A percentile compares a stretch with the other conserved stretches of the same genome.
Evolutionary conservation across 2,888 invertebrate species (phyloP).

Genomic region (Rotaria macrura): DNA sequence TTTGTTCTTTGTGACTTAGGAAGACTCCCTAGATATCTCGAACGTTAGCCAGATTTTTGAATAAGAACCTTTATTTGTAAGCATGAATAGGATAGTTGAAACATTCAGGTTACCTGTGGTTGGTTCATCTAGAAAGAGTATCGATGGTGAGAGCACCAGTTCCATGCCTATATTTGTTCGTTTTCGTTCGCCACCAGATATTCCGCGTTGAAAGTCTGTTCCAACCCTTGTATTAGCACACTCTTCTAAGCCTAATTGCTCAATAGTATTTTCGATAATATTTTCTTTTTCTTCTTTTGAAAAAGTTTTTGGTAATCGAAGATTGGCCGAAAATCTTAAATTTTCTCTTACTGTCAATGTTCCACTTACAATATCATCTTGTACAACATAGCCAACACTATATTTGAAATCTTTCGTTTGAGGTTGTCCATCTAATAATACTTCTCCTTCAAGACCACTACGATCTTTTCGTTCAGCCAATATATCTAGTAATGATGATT

Average conservation of each 20-base stretch:
- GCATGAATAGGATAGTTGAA: too few relatives aligned
- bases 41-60: too few relatives aligned
- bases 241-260: slow-evolving; percentile 44
- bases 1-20: not conserved
- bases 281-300: slow-evolving; percentile 37
- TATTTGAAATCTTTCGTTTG: slow-evolving; percentile 48
- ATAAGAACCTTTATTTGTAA: too few relatives aligned
- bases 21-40: too few relatives aligned
- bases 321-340: slow-evolving; percentile 44
- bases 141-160: slow-evolving; percentile 46
- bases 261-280: slow-evolving; percentile 42
- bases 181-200: slow-evolving; percentile 50
- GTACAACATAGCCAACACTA: slow-evolving; percentile 47
- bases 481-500: slow-evolving; percentile 44
- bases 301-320: slow-evolving; percentile 41
- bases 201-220: slow-evolving; percentile 47
- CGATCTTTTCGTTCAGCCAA: slow-evolving; percentile 39
- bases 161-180: slow-evolving; percentile 50
- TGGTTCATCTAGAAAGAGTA: slow-evolving; percentile 50
- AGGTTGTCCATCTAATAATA: slow-evolving; percentile 45
- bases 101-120: slow-evolving; percentile 42
- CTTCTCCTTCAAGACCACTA: slow-evolving; percentile 39
- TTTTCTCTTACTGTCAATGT: slow-evolving; percentile 40
- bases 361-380: slow-evolving; percentile 50
- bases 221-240: slow-evolving; percentile 49